Base-by-base conservation (phyloP, 2,797 vertebrate species). In the Perodicticus potto region DNA sequence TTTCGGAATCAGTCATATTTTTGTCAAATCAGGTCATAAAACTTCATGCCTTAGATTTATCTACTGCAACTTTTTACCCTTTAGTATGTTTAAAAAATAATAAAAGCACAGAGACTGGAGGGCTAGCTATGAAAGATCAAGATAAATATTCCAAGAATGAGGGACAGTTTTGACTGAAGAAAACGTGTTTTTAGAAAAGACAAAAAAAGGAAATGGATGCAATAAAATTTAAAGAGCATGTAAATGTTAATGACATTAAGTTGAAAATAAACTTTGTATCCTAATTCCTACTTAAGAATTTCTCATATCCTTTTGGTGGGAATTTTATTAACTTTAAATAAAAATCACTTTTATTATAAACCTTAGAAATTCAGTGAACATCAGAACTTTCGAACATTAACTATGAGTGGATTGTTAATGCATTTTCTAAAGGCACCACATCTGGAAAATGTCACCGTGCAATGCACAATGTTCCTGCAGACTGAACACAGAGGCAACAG, bases 391-490 rank as follows among this genome's bases (percentile, higher is more conserved):
- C 55, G 84, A 67, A 87, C 49, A 82, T 72, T 59, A 70, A 53
- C 73, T 61, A 7, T 25, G 20, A 76, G 40, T 14, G 27, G 89
- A 86, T 43, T 96, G 23, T 63, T 65, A 34, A 25, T 72, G 37
- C 53, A 53, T 55, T 63, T 87, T 80, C 55, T 59, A 69, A 94
- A 77, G 57, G 84, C 16, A 95, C 34, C 27, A 45, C 88, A 57
- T 86, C 96, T 97, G 92, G 89, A 86, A 91, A 97, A 94, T 86
- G 29, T 95, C 95, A 93, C 88, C 34, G 49, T 95, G 65, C 16
- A 70, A 70, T 91, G 40, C n/a, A 49, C 40, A 17, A 91, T 81
- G 12, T 74, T 95, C 61, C 88, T 83, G 11, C 0, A 86, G 32
- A 69, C 20, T 89, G 76, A 89, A 96, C 45, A 80, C 53, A 65